Evolutionary conservation across 2,888 invertebrate genomes (phyloP), one percentile per base, ranked within the genome.

Genomic region (Parelbella ahira): DNA sequence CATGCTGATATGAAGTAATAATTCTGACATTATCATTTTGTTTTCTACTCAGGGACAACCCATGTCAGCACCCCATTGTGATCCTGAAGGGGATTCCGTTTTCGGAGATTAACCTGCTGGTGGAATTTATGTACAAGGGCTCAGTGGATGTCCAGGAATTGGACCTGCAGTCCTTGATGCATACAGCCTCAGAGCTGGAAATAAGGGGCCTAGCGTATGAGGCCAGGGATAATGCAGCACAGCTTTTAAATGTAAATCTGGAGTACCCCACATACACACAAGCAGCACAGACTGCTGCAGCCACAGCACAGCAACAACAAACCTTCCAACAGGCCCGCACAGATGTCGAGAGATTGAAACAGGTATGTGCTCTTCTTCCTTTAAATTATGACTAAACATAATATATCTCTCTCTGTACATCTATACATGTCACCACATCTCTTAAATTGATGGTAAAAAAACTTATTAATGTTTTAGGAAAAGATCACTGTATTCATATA

Each of bases 101-200:
- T 56, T 89, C 89, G 36, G 91, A 92, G 70, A 91, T 93, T 83
- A 90, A 91, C 63, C 87, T 91, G 46, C 81, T 92, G 21, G 80
- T 92, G 48, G 92, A 92, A 63, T 91, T 92, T 50, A 93, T 93
- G 90, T 93, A 93, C 70, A 90, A 91, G 51, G 93, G 93, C 0
- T 91, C 90, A 1, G 91, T 92, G 45, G 91, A 92, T 56, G 90
- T 93, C 3, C 89, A 91, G 33, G 90, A 91, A 47, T 81, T 91
- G 51, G 90, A 90, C 56, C 69, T 92, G 18, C 90, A 91, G 48
- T 89, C 90, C 0, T 63, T 93, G 37, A 90, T 91, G 76, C 90
- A 91, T 56, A 90, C 92, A 18, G 92, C 92, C 0, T 90, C 91
- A 2, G 92, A 93, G 56, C 69, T 93, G 37, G 91, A 92, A 68